Conservation (phyloP, 1,140 invertebrate genomes). For the Neoseiulus cucumeris region DNA sequence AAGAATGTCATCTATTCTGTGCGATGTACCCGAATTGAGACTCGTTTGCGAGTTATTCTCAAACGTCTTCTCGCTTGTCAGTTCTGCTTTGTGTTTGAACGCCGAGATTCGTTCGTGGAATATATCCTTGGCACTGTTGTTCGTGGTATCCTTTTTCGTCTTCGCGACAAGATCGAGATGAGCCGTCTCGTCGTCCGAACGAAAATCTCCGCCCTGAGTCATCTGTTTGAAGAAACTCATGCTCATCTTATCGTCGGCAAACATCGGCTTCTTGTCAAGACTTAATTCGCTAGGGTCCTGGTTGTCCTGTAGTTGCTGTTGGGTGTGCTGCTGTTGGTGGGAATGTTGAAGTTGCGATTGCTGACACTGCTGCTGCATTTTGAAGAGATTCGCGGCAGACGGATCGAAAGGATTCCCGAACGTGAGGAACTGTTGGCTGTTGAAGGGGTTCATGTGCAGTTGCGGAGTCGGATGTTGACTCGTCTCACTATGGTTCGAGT, state of each 20-base stretch:
- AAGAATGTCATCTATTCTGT: constrained; percentile 8
- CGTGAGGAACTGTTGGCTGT: neutral
- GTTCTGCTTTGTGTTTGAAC: constrained; percentile 3
- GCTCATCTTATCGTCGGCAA: neutral
- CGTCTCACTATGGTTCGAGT: constrained; percentile 9
- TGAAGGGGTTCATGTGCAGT: constrained; percentile 2
- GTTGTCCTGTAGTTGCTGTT: neutral
- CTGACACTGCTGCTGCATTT: neutral
- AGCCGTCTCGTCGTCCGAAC: neutral
- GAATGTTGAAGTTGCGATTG: neutral
- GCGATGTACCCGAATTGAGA: constrained; percentile 7
- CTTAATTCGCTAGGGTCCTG: neutral
- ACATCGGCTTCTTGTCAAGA: neutral
- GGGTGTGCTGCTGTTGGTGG: neutral
- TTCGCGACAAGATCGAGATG: neutral
- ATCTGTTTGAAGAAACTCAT: neutral
- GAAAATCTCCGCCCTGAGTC: neutral
- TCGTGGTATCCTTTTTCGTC: neutral
- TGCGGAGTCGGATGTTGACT: neutral
- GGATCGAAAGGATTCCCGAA: constrained; percentile 8
- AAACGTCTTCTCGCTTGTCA: neutral
- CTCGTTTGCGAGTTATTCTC: constrained; percentile 1
- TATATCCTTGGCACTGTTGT: neutral
- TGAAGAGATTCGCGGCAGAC: neutral
- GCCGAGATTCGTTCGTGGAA: constrained; percentile 5